Evolutionary conservation across 1,140 invertebrate species (phyloP), one percentile per base, ranked within the genome.

Genomic region (Drosophila kepulauana): DNA sequence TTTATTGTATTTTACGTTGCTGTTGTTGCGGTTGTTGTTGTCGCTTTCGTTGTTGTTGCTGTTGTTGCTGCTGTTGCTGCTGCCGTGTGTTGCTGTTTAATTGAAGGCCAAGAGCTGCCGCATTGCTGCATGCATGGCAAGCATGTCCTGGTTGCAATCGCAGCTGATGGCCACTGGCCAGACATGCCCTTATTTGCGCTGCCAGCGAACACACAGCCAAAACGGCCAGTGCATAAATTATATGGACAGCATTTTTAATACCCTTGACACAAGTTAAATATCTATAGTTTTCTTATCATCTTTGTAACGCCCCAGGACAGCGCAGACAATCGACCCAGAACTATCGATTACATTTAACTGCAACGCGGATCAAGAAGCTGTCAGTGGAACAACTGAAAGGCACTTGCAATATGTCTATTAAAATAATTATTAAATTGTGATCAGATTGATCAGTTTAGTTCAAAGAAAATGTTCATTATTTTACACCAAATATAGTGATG

Each of bases 61-160:
- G 74, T 20, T 63, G 82, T 78, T 85, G 74, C 11, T 68, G 71
- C 16, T 46, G 15, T 8, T 43, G 15, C 7, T 51, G 61, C 10
- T 61, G 56, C 46, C 38, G 70, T 82, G 72, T 78, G 81, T 76
- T 84, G 81, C 66, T 68, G 77, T 87, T 87, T 87, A 87, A 87
- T 87, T 87, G 82, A 87, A 87, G 82, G 82, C 82, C 82, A 87
- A 88, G 79, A 87, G 82, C 80, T 87, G 82, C 80, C 84, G 82
- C 82, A 87, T 87, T 87, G 84, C 84, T 88, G 84, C 84, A 87
- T 88, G 84, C 84, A 89, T 88, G 73, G 84, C 84, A 88, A 88
- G 79, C 84, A 88, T 88, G 84, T 88, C 84, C 84, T 88, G 84
- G 82, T 88, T 87, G 82, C 70, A 61, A 69, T 72, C 54, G 82